phyloP scores from a whole-genome alignment of 2,888 invertebrate genomes.

The Leptopilina drosophilae region DNA sequence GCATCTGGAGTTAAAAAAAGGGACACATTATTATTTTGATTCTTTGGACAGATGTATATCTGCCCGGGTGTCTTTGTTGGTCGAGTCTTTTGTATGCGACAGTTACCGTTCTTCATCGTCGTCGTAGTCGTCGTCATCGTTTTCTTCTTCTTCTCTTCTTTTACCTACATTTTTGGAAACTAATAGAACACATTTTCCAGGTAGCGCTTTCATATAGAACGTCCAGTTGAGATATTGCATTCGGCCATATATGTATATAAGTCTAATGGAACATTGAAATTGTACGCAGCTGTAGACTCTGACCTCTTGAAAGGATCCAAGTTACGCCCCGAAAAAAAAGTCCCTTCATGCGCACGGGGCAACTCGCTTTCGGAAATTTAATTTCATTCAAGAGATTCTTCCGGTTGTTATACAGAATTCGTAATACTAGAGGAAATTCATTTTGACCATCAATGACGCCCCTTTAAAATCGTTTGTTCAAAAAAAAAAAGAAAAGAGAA shows the following conservation, averaged over 20 bases:
- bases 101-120: slow-evolving; percentile 9
- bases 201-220: slow-evolving; percentile 56
- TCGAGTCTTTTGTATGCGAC: slow-evolving; percentile 39
- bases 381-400: slow-evolving; percentile 39
- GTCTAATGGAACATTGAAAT: background rate
- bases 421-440: slow-evolving; percentile 18
- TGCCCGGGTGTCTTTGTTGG: slow-evolving; percentile 32
- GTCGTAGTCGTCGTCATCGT: too few relatives aligned
- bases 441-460: slow-evolving; percentile 23
- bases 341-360: slow-evolving; percentile 24
- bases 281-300: slow-evolving; percentile 42
- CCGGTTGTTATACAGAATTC: slow-evolving; percentile 35
- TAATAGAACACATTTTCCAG: slow-evolving; percentile 52
- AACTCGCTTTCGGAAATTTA: background rate
- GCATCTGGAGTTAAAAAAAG: slow-evolving; percentile 38
- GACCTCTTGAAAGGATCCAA: slow-evolving; percentile 41
- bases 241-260: background rate
- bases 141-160: background rate
- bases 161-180: background rate
- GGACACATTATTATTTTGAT: slow-evolving; percentile 13
- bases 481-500: slow-evolving; percentile 7
- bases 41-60: slow-evolving; percentile 37
- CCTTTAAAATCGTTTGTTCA: slow-evolving; percentile 9
- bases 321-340: slow-evolving; percentile 33
- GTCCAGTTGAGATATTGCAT: slow-evolving; percentile 17